Base-by-base conservation (phyloP, 2,797 vertebrate genomes). In the Anguilla anguilla region DNA sequence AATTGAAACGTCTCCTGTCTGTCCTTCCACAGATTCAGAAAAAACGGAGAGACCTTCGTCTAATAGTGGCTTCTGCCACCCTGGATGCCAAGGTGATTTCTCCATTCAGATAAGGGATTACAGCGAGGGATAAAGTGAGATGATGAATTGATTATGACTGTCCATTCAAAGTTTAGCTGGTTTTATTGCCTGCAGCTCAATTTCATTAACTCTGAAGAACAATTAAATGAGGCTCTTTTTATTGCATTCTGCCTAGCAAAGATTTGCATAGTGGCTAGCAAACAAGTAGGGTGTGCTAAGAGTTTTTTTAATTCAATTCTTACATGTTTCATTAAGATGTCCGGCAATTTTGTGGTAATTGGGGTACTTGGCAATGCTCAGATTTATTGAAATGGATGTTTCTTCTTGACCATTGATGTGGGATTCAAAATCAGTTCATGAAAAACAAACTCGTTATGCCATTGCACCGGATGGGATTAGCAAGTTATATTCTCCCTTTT, bases 41-140 rank as follows among this genome's bases (percentile, higher is more conserved):
- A 94, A 99, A 99, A 89, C 96, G 99, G 87, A 96, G 96, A 79
- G 98, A 99, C 93, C 96, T 99, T 90, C 96, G 98, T 43, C 89
- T 99, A 92, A 98, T 99, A 49, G 97, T 99, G 85, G 97, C 99
- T 86, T 99, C 99, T 59, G 99, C 99, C 82, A 99, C 98, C 15
- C 94, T 99, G 93, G 99, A 99, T 93, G 99, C 99, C 89, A 98
- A 99, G 97, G 99, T 99, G 95, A 90, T 89, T 4, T 69, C 86
- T 86, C 91, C 91, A 87, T 94, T 91, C 90, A 94, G 91, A 93
- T 94, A 89, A 59, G 79, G 86, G 87, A 90, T 88, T 86, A 91
- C 90, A 90, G 90, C 35, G 88, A 49, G 83, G 85, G 84, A 55
- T 55, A 22, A 84, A 72, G 86, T 49, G 67, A 31, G 28, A n/a